A percentile compares a stretch with the other conserved stretches of the same genome.
Conservation (phyloP, 2,797 vertebrate species). For the Tokudaia muenninki region DNA sequence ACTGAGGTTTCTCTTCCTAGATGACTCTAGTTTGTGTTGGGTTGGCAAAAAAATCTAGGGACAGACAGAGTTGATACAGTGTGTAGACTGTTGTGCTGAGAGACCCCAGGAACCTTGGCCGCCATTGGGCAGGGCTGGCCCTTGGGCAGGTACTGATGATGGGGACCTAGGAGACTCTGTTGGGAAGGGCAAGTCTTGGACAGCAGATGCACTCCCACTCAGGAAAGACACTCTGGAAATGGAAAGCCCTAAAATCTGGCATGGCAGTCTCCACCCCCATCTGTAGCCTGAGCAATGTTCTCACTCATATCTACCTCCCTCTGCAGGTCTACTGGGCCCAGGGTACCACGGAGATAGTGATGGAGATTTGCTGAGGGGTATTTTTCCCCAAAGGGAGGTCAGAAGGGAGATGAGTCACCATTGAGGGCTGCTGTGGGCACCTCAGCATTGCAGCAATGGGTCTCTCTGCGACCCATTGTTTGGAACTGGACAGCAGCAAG, state of each 20-base stretch:
- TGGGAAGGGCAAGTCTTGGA: neutral
- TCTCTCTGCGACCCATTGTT: too few relatives aligned
- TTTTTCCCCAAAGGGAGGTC: neutral
- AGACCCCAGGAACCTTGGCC: neutral
- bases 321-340: neutral
- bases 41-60: neutral
- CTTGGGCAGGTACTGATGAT: neutral
- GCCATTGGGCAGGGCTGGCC: too few relatives aligned
- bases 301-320: fast-evolving
- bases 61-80: neutral
- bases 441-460: too few relatives aligned
- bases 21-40: neutral
- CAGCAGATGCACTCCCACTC: neutral
- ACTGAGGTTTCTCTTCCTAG: neutral
- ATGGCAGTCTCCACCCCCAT: neutral
- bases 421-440: neutral
- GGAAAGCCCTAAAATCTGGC: neutral
- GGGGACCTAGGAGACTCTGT: neutral
- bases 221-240: neutral
- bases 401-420: neutral
- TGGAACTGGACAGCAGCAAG: too few relatives aligned
- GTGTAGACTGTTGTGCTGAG: neutral
- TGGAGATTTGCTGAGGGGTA: neutral
- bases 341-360: neutral
- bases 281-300: fast-evolving